These are phyloP conservation scores for Rhynchonema sp. DNA, from an alignment of 2,888 invertebrate genomes.

Conservation along the genomic window DNA sequence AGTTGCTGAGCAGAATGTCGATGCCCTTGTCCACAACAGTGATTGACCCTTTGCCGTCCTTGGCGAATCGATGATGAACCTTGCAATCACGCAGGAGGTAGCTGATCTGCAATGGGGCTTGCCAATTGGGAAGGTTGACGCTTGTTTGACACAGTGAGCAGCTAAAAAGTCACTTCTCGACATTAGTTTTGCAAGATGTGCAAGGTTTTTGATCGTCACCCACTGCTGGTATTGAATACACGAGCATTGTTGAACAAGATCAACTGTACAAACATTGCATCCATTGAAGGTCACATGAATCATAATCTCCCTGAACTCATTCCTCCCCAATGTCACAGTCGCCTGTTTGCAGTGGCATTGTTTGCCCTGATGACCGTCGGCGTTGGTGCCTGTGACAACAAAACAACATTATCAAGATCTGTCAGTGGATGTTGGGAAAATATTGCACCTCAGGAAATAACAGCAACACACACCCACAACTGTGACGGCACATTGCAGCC, in stretches of 20 bases:
- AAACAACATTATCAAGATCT: no score
- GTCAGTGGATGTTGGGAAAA: background rate
- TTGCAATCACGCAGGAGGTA: background rate
- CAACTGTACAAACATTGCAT: background rate
- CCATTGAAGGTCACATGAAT: background rate
- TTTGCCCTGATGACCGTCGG: background rate
- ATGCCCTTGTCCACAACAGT: background rate
- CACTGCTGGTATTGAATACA: no score
- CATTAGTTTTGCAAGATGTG: no score
- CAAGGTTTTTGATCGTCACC: no score
- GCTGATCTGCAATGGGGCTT: background rate
- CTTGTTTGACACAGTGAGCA: no score
- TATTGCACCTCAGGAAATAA: background rate
- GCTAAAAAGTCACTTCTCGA: no score
- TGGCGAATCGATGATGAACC: background rate
- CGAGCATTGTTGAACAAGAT: no score
- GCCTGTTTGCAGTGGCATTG: background rate
- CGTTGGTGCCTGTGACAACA: background rate
- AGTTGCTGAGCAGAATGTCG: conserved; percentile 13
- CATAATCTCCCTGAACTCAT: background rate
- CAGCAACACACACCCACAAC: background rate
- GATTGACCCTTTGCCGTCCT: background rate
- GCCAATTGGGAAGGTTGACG: no score
- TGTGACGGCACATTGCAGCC: background rate
- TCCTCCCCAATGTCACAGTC: background rate